Evolutionary conservation across 2,888 invertebrate genomes (phyloP).

Genomic region (Argyresthia goedartella): DNA sequence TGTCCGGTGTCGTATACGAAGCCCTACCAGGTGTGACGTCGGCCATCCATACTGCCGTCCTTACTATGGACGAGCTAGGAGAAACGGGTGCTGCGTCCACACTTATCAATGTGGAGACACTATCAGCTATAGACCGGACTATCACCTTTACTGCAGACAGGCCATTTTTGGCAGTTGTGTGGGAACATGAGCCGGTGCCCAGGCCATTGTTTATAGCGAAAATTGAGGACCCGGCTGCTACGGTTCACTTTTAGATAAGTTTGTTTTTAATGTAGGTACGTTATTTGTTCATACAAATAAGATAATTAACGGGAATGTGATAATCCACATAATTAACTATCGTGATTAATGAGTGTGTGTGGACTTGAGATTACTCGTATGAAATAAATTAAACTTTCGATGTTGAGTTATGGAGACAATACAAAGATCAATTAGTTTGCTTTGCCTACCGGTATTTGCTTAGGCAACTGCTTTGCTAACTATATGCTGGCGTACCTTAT

Average conservation of each 20-base stretch:
- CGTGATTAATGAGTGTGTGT: too few species aligned
- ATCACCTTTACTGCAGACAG: constrained; percentile 44
- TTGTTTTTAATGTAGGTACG: background rate
- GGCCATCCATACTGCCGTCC: constrained; percentile 57
- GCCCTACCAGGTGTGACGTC: constrained; percentile 43
- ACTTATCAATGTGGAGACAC: constrained; percentile 50
- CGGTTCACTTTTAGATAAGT: background rate
- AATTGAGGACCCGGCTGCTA: constrained; percentile 44
- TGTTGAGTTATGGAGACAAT: too few species aligned
- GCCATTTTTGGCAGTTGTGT: constrained; percentile 62
- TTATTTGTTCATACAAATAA: too few species aligned
- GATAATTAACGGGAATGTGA: too few species aligned
- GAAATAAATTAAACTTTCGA: too few species aligned
- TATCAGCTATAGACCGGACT: constrained; percentile 49
- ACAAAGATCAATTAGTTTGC: too few species aligned
- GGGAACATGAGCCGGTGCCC: constrained; percentile 43
- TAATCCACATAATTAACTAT: too few species aligned
- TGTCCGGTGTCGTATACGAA: constrained; percentile 34
- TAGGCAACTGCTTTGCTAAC: too few species aligned
- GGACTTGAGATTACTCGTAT: too few species aligned
- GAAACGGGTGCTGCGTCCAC: constrained; percentile 59
- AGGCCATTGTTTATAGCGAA: constrained; percentile 63
- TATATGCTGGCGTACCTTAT: too few species aligned
- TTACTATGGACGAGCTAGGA: constrained; percentile 67
- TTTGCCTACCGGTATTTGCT: too few species aligned